Conservation (phyloP, 2,888 invertebrate species). For the Drosophila eohydei region DNA sequence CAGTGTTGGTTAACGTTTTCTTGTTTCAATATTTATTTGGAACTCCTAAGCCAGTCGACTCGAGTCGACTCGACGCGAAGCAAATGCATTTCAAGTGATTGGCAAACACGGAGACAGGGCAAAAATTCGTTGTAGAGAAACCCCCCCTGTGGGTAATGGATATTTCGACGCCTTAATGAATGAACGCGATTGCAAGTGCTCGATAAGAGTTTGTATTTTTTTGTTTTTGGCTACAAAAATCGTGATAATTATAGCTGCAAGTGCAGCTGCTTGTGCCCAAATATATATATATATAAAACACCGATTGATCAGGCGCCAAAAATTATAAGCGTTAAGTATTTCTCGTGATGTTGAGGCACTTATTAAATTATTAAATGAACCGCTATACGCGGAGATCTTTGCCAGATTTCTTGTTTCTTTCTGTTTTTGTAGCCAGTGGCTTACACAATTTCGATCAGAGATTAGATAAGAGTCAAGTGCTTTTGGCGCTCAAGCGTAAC, state of each 20-base stretch:
- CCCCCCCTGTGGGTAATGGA: conserved; percentile 42
- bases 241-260: conserved; percentile 73
- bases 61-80: conserved; percentile 4
- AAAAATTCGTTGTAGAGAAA: conserved; percentile 27
- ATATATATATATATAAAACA: conserved; percentile 10
- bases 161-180: conserved; percentile 65
- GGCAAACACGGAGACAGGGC: conserved; percentile 57
- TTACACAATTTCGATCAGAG: conserved; percentile 74
- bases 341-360: conserved; percentile 71
- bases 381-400: conserved; percentile 54
- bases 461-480: conserved; percentile 67
- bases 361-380: conserved; percentile 79
- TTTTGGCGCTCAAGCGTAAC: conserved; percentile 54
- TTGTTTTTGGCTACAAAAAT: conserved; percentile 62
- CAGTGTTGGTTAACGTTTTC: conserved; percentile 69
- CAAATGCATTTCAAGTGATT: conserved; percentile 77
- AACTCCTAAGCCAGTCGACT: conserved; percentile 12
- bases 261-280: conserved; percentile 32
- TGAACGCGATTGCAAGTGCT: conserved; percentile 52
- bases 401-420: conserved; percentile 15
- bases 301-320: conserved; percentile 30
- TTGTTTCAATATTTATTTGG: conserved; percentile 52
- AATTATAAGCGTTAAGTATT: conserved; percentile 28
- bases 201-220: conserved; percentile 58
- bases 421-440: conserved; percentile 33